Evolutionary conservation across 1,140 invertebrate genomes (phyloP).

Genomic region (Bactericera cockerelli): DNA sequence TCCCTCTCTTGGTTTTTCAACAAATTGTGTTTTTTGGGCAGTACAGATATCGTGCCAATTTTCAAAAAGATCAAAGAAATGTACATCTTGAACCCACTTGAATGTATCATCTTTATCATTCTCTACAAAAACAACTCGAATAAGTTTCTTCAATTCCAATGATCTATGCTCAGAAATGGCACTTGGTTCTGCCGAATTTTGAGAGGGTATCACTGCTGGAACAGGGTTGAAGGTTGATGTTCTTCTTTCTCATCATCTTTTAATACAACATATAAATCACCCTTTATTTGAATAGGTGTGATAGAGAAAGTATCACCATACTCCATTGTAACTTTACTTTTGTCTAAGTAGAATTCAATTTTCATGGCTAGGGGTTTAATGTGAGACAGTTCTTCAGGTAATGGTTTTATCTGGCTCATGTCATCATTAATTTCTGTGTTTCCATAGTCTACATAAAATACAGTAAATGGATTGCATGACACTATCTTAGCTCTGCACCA

Average conservation of each 20-base stretch:
- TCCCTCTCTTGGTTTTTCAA: neutral
- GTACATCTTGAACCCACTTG: neutral
- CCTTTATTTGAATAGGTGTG: neutral
- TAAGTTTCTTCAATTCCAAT: neutral
- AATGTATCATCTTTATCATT: neutral
- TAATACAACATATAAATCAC: neutral
- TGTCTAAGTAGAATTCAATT: neutral
- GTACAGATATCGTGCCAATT: neutral
- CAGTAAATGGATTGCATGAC: neutral
- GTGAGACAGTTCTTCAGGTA: neutral
- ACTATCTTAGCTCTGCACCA: constrained; percentile 8
- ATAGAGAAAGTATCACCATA: neutral
- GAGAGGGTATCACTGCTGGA: too few species aligned
- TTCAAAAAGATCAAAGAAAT: neutral
- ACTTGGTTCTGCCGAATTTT: too few species aligned
- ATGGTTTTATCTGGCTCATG: neutral
- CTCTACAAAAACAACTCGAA: neutral
- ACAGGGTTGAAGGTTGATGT: too few species aligned
- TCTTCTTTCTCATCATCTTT: neutral
- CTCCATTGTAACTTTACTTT: neutral
- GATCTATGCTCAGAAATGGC: too few species aligned
- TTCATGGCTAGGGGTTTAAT: neutral
- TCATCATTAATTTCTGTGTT: neutral
- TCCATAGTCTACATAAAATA: constrained; percentile 7
- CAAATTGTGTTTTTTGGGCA: neutral